Percentiles rank a stretch among this genome's conserved stretches.
phyloP scores from a whole-genome alignment of 2,797 vertebrate species.

The Spinibarbus caldwelli region DNA sequence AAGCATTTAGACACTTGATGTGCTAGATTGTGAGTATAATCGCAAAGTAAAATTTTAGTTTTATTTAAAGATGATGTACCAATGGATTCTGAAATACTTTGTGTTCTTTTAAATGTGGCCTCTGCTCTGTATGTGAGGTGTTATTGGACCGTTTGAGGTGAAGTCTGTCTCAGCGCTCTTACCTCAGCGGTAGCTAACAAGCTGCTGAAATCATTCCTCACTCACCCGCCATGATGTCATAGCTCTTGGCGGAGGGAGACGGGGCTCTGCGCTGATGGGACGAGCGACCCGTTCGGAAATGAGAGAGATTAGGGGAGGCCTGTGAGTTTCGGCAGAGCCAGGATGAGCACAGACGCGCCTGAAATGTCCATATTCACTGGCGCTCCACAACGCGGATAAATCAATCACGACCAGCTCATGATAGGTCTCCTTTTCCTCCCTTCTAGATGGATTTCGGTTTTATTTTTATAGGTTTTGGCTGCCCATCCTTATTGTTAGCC shows the following conservation, averaged over 20 bases:
- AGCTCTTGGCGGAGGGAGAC: slow-evolving; percentile 1
- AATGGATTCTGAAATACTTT: not conserved
- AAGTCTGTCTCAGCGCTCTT: slow-evolving; percentile 13
- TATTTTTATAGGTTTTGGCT: slow-evolving; percentile 60
- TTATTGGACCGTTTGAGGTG: not conserved
- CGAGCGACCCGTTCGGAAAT: slow-evolving; percentile 24
- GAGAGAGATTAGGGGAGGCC: slow-evolving; percentile 30
- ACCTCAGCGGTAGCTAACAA: slow-evolving; percentile 51
- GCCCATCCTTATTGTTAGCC: slow-evolving; percentile 23
- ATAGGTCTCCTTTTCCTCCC: slow-evolving; percentile 20
- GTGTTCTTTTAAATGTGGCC: not conserved
- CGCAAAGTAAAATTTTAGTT: not conserved
- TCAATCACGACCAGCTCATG: slow-evolving; percentile 45
- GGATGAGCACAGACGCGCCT: slow-evolving; percentile 37
- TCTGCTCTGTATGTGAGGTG: not conserved
- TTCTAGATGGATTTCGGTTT: slow-evolving; percentile 30
- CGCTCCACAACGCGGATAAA: slow-evolving; percentile 44
- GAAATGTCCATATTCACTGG: slow-evolving; percentile 39
- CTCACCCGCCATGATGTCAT: slow-evolving; percentile 55
- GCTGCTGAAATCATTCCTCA: slow-evolving; percentile 51
- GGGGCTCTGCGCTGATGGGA: not conserved
- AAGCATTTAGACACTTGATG: not conserved
- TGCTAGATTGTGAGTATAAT: not conserved
- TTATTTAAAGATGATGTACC: not conserved
- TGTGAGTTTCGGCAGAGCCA: slow-evolving; percentile 5